phyloP scores from a whole-genome alignment of 2,797 vertebrate species.

The Poeciliopsis gracilis region DNA sequence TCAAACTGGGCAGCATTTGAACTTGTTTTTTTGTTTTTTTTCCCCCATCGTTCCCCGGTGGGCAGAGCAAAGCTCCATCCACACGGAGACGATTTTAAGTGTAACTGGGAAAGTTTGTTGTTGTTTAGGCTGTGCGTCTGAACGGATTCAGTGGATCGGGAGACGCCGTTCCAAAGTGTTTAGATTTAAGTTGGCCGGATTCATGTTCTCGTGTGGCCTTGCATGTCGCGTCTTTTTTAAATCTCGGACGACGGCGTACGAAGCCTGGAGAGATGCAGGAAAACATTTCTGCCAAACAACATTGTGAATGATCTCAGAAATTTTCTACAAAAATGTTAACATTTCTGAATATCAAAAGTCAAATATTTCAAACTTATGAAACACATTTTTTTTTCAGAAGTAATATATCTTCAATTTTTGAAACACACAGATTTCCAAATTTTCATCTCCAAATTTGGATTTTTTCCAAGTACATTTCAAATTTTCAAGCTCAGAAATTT shows the following conservation, averaged over 20 bases:
- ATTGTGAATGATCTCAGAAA: too few relatives aligned
- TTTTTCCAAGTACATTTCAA: too few relatives aligned
- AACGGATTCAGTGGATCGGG: not conserved
- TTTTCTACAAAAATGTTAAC: too few relatives aligned
- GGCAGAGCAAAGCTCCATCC: not conserved
- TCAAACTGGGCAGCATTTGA: slow-evolving; percentile 36
- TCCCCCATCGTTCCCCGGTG: not conserved
- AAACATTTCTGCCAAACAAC: too few relatives aligned
- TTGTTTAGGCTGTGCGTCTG: not conserved
- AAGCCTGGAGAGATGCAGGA: too few relatives aligned
- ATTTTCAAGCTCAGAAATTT: too few relatives aligned
- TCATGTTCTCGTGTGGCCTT: not conserved
- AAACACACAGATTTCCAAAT: too few relatives aligned
- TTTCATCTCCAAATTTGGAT: too few relatives aligned
- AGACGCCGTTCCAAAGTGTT: not conserved
- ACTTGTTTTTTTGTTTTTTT: not conserved
- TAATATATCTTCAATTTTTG: too few relatives aligned
- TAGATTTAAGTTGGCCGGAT: not conserved
- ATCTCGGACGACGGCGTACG: not conserved
- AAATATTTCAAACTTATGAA: too few relatives aligned
- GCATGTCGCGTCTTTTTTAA: not conserved
- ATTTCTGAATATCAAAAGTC: too few relatives aligned
- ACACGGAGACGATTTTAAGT: not conserved
- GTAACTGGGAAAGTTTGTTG: not conserved
- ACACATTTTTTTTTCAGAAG: too few relatives aligned